Evolutionary conservation across 2,888 invertebrate genomes (phyloP).

Genomic region (Drosophila antonietae): DNA sequence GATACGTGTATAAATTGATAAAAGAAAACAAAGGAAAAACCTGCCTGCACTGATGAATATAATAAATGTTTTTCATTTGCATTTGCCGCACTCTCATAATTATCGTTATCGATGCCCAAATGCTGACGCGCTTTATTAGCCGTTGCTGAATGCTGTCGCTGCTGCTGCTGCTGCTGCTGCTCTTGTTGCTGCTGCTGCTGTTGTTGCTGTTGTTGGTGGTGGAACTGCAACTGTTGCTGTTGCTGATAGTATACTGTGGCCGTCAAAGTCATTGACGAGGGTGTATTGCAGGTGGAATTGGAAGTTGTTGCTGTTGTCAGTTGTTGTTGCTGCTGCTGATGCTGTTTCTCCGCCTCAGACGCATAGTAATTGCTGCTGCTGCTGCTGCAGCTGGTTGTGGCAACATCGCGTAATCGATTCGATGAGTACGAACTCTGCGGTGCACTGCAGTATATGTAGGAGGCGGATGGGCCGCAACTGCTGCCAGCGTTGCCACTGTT

Average conservation of each 20-base stretch:
- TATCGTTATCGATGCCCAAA: constrained; percentile 28
- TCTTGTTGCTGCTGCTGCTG: constrained; percentile 38
- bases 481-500: constrained; percentile 24
- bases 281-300: constrained; percentile 17
- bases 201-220: constrained; percentile 13
- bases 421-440: constrained; percentile 72
- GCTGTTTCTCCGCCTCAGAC: constrained; percentile 29
- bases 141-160: constrained; percentile 28
- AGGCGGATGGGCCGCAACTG: constrained; percentile 20
- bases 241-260: constrained; percentile 73
- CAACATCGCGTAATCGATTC: constrained; percentile 63
- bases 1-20: constrained; percentile 32
- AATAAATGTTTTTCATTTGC: constrained; percentile 62
- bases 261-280: constrained; percentile 62
- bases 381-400: constrained; percentile 6
- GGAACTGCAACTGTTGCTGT: constrained; percentile 31
- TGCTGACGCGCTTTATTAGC: constrained; percentile 17
- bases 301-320: constrained; percentile 8
- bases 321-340: constrained; percentile 17
- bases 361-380: constrained; percentile 19
- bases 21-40: constrained; percentile 60
- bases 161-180: constrained; percentile 27
- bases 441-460: constrained; percentile 62
- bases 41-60: constrained; percentile 76
- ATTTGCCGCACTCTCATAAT: constrained; percentile 59